Conservation (phyloP, 2,113 vertebrate genomes). For the Gobiocypris rarus region DNA sequence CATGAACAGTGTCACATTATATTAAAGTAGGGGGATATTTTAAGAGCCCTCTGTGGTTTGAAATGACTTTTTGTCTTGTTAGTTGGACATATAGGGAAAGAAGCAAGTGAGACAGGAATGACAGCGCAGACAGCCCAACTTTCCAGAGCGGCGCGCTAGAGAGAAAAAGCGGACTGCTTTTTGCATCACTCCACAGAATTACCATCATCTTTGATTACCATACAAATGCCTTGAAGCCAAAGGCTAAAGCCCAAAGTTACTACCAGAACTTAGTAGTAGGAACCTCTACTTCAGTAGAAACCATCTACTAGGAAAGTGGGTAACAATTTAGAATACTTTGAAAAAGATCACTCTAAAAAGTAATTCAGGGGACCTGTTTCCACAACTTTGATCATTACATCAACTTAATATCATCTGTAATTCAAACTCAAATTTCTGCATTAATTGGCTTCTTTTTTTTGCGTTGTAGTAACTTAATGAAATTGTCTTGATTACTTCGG, state of each 20-base stretch:
- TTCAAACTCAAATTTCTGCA: too few relatives aligned
- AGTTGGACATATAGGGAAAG: not conserved
- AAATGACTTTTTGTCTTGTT: constrained; percentile 39
- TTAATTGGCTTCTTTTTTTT: too few relatives aligned
- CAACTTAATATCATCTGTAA: too few relatives aligned
- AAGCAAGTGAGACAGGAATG: constrained; percentile 16
- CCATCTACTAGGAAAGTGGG: not conserved
- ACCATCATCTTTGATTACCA: constrained; percentile 33
- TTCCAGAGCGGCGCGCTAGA: constrained; percentile 19
- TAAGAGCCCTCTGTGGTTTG: constrained; percentile 48
- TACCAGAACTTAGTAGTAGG: not conserved
- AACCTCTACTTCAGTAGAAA: not conserved
- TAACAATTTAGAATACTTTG: not conserved
- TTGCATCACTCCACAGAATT: constrained; percentile 24
- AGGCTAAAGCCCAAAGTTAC: not conserved
- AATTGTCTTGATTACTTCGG: too few relatives aligned
- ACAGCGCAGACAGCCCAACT: constrained; percentile 28
- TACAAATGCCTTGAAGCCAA: constrained; percentile 24
- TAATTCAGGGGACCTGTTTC: too few relatives aligned
- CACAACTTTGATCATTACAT: too few relatives aligned
- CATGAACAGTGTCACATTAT: constrained; percentile 33
- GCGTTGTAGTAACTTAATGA: too few relatives aligned
- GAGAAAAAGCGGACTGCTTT: constrained; percentile 1
- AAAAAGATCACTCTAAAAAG: too few relatives aligned
- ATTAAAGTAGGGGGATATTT: constrained; percentile 43